Evolutionary conservation across 2,797 vertebrate species (phyloP), one percentile per base, ranked within the genome.

Genomic region (Falco rusticolus): DNA sequence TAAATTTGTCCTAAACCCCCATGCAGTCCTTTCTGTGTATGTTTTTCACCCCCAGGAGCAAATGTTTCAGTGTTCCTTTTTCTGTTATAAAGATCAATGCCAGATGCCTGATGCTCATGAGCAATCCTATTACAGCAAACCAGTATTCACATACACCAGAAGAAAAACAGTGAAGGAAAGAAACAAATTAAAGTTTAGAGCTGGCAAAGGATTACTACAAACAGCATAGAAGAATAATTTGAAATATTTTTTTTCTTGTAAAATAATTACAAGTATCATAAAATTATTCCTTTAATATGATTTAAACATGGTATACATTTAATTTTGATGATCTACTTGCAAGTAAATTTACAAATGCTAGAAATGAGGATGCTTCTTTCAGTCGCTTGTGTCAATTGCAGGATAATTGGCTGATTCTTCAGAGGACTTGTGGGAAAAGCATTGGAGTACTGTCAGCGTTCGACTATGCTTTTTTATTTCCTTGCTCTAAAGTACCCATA

Each of bases 331-430:
- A 96, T 87, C 90, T 93, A 86, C 84, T 96, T 95, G 90, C 69
- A 91, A 79, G 76, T 57, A 90, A 69, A 95, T 89, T 65, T 72
- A 77, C 5, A 2, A 63, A 90, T 72, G 47, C 59, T 86, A 76
- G 90, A 92, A 92, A 83, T 17, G 48, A 93, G 64, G 84, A 77
- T 90, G 74, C 59, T 84, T 94, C 93, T 92, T 92, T 95, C 93
- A 89, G 90, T 94, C 81, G 56, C 78, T 97, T 90, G 74, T 96
- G 90, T 90, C 92, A 93, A 92, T 94, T 90, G 93, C 84, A 37
- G 92, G 84, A 89, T 95, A 97, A 96, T 91, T 96, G 94, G 61
- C 93, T 95, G 83, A 50, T 88, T 96, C 90, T 94, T 88, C 85
- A 95, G 93, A 93, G 87, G 93, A 69, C 79, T 94, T 86, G 83